Evolutionary conservation across 2,113 vertebrate genomes (phyloP).

Genomic region (Pterophyllum scalare): DNA sequence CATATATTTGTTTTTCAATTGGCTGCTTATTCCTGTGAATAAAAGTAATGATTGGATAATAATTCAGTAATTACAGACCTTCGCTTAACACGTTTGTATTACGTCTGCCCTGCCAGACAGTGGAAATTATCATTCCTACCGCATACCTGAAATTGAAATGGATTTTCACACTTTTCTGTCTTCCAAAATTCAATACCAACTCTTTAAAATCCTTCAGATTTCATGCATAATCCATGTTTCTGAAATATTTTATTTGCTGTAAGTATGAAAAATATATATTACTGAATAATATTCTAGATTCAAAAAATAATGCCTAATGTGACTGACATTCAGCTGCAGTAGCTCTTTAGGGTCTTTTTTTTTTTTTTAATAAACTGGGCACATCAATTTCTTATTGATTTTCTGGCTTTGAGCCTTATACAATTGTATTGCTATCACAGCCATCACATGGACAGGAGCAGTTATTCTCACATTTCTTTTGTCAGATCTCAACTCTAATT

Average conservation of each 20-base stretch:
- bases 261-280: neutral
- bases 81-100: conserved; percentile 45
- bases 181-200: conserved; percentile 4
- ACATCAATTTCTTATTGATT: neutral
- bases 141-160: conserved; percentile 12
- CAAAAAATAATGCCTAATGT: neutral
- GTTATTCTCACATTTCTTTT: neutral
- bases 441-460: neutral
- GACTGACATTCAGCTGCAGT: neutral
- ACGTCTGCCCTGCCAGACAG: conserved; percentile 15
- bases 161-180: conserved; percentile 27
- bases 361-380: neutral
- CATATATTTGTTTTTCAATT: conserved; percentile 53
- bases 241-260: neutral
- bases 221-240: neutral
- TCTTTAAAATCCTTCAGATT: neutral
- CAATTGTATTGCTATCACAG: neutral
- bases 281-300: neutral
- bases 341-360: neutral
- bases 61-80: conserved; percentile 48
- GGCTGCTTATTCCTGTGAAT: conserved; percentile 42
- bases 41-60: conserved; percentile 50
- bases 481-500: neutral
- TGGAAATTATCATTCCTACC: conserved; percentile 15
- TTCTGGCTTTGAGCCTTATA: neutral